Conservation (phyloP, 2,888 invertebrate genomes). For the Fissipunctia ypsillon region DNA sequence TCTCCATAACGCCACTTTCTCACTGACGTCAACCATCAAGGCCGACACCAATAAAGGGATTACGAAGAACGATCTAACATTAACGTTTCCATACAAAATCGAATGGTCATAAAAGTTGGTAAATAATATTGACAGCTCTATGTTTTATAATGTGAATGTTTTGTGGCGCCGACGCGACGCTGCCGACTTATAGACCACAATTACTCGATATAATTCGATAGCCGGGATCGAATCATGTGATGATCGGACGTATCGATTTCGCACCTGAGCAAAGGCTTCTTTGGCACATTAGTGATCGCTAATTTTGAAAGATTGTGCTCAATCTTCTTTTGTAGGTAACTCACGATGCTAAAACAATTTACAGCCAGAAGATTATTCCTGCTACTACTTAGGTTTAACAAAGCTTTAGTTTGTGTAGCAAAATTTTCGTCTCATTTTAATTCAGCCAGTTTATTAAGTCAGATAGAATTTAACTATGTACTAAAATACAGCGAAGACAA, state of each 20-base stretch:
- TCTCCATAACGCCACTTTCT: conserved; percentile 59
- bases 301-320: conserved; percentile 27
- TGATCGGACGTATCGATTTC: conserved; percentile 61
- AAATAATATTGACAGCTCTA: conserved; percentile 67
- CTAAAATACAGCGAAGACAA: conserved; percentile 6
- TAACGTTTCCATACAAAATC: conserved; percentile 68
- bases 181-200: conserved; percentile 67
- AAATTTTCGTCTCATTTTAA: conserved; percentile 16
- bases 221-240: conserved; percentile 49
- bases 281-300: conserved; percentile 49
- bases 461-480: conserved; percentile 26
- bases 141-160: conserved; percentile 62
- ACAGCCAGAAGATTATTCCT: not conserved
- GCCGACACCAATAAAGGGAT: conserved; percentile 61
- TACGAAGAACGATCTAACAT: conserved; percentile 65
- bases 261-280: conserved; percentile 62
- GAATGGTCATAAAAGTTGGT: conserved; percentile 67
- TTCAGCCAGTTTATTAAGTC: conserved; percentile 26
- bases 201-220: conserved; percentile 70
- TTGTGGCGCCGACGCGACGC: conserved; percentile 70
- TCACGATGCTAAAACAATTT: not conserved
- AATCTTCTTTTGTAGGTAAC: conserved; percentile 24
- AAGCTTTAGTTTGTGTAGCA: not conserved
- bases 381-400: not conserved
- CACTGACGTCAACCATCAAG: conserved; percentile 67